phyloP scores from a whole-genome alignment of 1,140 invertebrate species.

The Chymomyza costata region DNA sequence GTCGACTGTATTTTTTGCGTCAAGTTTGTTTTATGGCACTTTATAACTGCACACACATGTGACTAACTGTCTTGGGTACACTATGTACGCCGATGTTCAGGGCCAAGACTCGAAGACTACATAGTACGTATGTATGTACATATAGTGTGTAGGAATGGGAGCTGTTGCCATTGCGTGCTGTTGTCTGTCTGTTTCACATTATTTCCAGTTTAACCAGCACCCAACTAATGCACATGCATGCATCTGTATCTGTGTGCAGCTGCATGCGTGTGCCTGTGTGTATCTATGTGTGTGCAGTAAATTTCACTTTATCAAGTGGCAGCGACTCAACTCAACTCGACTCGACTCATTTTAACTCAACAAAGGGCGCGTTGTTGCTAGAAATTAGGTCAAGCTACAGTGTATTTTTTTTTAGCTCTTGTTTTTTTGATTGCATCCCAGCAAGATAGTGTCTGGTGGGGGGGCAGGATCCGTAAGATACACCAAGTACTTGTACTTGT shows the following conservation, averaged over 20 bases:
- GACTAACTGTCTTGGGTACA: too few species aligned
- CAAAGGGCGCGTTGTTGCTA: constrained; percentile 13
- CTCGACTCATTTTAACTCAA: constrained; percentile 25
- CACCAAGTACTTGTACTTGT: too few species aligned
- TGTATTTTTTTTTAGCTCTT: constrained; percentile 24
- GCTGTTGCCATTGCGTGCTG: constrained; percentile 43
- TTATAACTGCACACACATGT: too few species aligned
- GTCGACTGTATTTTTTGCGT: too few species aligned
- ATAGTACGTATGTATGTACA: background rate
- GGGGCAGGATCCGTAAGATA: too few species aligned
- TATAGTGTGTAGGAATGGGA: constrained; percentile 2
- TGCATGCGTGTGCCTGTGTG: constrained; percentile 13
- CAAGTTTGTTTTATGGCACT: too few species aligned
- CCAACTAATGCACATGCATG: too few species aligned
- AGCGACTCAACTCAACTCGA: constrained; percentile 24
- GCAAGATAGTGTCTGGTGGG: too few species aligned
- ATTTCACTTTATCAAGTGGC: constrained; percentile 62
- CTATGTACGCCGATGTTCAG: too few species aligned
- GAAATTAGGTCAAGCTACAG: constrained; percentile 63
- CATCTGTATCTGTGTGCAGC: background rate
- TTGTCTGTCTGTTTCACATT: constrained; percentile 3
- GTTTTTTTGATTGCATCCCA: constrained; percentile 26
- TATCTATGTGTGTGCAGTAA: constrained; percentile 20
- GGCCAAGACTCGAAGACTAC: background rate
- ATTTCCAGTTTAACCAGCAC: constrained; percentile 3